Conservation (phyloP, 2,113 vertebrate species). For the Galbula dea region DNA sequence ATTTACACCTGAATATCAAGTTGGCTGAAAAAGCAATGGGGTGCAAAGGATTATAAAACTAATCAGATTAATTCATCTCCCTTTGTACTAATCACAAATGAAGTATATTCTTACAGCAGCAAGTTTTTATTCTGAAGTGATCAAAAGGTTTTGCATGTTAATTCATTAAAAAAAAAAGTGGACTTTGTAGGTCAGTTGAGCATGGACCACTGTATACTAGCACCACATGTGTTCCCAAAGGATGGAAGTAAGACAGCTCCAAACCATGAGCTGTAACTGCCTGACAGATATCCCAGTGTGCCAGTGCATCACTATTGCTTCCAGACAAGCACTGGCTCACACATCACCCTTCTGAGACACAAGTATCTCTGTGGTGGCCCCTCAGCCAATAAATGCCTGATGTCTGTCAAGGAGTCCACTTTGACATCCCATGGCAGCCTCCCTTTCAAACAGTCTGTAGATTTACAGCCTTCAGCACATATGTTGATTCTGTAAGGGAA, state of each 20-base stretch:
- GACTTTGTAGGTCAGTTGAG: not conserved
- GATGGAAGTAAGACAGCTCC: not conserved
- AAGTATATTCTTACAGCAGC: not conserved
- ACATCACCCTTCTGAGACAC: not conserved
- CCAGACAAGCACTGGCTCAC: not conserved
- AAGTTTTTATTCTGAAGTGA: not conserved
- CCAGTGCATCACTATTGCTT: not conserved
- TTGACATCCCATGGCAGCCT: not conserved
- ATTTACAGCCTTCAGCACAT: not conserved
- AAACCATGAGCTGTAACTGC: not conserved
- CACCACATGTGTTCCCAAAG: rapidly evolving
- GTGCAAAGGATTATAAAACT: not conserved
- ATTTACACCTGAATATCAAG: conserved; percentile 32
- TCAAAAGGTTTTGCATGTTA: not conserved
- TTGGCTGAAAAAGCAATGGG: not conserved
- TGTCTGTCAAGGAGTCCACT: not conserved
- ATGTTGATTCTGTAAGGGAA: not conserved
- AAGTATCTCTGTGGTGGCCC: not conserved
- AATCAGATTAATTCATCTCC: not conserved
- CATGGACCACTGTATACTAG: rapidly evolving
- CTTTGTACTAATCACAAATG: not conserved
- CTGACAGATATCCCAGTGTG: not conserved
- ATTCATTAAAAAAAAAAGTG: not conserved
- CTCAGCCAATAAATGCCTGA: not conserved
- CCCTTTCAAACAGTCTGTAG: not conserved